Evolutionary conservation across 2,888 invertebrate species (phyloP).

Genomic region (Lamellibrachia satsuma): DNA sequence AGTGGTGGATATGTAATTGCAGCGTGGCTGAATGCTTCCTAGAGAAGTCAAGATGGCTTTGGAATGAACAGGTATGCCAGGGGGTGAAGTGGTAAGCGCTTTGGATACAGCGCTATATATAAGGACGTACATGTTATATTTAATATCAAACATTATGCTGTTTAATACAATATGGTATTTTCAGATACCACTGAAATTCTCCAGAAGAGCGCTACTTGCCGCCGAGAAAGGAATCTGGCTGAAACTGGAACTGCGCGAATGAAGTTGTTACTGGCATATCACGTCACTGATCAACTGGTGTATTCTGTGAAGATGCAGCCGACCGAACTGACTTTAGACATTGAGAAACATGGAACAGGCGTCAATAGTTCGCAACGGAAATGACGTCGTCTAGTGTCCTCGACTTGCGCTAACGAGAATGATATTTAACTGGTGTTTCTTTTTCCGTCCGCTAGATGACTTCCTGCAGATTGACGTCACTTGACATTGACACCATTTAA

Average conservation of each 20-base stretch:
- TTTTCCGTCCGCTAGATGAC: background rate
- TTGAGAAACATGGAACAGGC: background rate
- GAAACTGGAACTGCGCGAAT: slow-evolving; percentile 20
- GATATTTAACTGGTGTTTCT: background rate
- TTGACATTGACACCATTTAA: background rate
- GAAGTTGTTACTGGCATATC: background rate
- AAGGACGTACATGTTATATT: no score
- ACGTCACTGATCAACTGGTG: background rate
- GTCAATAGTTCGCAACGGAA: background rate
- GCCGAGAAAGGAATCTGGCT: slow-evolving; percentile 24
- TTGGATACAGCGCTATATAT: no score
- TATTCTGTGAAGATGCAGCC: background rate
- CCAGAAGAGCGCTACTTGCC: slow-evolving; percentile 10
- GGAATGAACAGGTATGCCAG: no score
- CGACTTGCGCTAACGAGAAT: background rate
- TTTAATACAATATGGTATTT: background rate
- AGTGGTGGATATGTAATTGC: no score
- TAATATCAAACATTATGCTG: background rate
- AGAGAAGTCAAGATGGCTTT: no score
- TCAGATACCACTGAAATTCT: slow-evolving; percentile 20
- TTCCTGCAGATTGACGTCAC: background rate
- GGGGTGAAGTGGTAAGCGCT: no score
- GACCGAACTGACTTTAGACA: background rate
- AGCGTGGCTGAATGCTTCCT: no score
- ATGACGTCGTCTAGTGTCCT: background rate